A percentile compares a stretch with the other conserved stretches of the same genome.
phyloP scores from a whole-genome alignment of 23 tunicate species.

The Corella eumyota region DNA sequence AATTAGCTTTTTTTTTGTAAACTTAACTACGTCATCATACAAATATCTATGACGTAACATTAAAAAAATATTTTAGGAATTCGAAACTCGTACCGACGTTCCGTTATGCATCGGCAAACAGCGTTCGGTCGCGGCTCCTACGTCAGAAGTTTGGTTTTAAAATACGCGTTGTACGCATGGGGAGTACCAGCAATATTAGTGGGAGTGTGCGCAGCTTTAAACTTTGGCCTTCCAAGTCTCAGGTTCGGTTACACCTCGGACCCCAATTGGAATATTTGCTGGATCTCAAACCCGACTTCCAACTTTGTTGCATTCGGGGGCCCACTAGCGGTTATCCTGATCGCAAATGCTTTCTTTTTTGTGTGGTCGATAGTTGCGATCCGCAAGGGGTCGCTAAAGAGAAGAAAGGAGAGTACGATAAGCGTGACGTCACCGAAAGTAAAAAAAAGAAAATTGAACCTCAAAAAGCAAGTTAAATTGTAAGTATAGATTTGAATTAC shows the following conservation, averaged over 20 bases:
- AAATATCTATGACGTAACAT: not conserved
- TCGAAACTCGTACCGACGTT: slow-evolving; percentile 40
- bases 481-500: no score
- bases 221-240: slow-evolving; percentile 29
- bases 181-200: slow-evolving; percentile 58
- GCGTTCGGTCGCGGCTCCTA: not conserved
- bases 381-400: slow-evolving; percentile 17
- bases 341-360: slow-evolving; percentile 52
- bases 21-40: no score
- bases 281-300: slow-evolving; percentile 79
- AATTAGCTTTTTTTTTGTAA: no score
- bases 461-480: no score
- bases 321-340: slow-evolving; percentile 49
- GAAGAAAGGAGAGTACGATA: not conserved
- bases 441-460: no score
- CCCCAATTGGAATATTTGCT: slow-evolving; percentile 30
- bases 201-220: slow-evolving; percentile 32
- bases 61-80: slow-evolving; percentile 35
- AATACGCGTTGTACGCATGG: slow-evolving; percentile 82
- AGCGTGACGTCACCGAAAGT: no score
- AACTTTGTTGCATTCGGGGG: slow-evolving; percentile 71
- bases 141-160: slow-evolving; percentile 6
- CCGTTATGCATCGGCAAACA: slow-evolving; percentile 8
- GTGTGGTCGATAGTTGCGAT: slow-evolving; percentile 36
- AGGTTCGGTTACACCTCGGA: slow-evolving; percentile 52